phyloP scores from a whole-genome alignment of 2,797 vertebrate species.

The Psittacula echo region DNA sequence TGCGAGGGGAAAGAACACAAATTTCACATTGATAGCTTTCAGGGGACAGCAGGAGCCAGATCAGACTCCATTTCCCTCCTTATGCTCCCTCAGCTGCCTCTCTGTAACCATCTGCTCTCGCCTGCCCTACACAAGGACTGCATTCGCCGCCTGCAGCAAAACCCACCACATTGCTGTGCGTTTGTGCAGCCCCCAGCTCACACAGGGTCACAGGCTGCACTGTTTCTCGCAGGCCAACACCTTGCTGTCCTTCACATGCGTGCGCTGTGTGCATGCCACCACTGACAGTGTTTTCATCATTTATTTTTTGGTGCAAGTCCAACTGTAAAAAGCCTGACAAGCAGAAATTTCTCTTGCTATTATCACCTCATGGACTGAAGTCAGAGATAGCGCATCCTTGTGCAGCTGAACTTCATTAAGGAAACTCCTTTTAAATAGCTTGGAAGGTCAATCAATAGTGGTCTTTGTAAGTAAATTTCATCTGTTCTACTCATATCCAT shows the following conservation, averaged over 20 bases:
- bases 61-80: conserved; percentile 9
- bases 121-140: background rate
- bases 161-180: background rate
- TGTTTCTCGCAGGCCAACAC: rapidly evolving
- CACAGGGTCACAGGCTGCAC: background rate
- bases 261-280: rapidly evolving
- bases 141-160: background rate
- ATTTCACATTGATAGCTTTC: conserved; percentile 49
- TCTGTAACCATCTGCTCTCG: conserved; percentile 23
- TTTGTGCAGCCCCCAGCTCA: background rate
- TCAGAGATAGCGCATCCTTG: background rate
- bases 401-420: background rate
- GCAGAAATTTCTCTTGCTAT: background rate
- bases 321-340: background rate
- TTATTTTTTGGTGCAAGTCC: background rate
- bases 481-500: background rate
- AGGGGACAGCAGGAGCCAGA: conserved; percentile 20
- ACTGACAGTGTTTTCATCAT: background rate
- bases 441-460: background rate
- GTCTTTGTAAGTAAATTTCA: background rate
- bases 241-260: background rate
- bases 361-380: background rate
- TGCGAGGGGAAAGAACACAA: background rate
- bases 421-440: background rate
- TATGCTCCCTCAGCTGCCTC: conserved; percentile 53